phyloP scores from a whole-genome alignment of 2,888 invertebrate genomes.

The Polydesmus complanatus region DNA sequence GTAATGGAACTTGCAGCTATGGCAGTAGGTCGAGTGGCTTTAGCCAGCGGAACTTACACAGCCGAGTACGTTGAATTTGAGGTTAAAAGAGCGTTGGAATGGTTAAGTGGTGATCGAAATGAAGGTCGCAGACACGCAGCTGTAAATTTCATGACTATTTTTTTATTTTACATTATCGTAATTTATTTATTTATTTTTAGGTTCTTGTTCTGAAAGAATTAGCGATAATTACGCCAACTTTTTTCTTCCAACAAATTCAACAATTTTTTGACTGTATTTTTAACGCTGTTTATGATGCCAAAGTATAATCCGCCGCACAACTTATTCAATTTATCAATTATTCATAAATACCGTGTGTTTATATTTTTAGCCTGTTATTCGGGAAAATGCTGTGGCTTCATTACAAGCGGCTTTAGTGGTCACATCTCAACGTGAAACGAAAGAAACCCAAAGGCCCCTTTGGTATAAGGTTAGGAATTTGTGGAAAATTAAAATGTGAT shows the following conservation, averaged over 20 bases:
- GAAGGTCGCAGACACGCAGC: conserved; percentile 86
- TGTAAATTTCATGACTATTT: conserved; percentile 34
- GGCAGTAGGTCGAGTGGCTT: conserved; percentile 82
- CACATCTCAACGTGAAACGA: conserved; percentile 87
- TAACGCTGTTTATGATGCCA: conserved; percentile 78
- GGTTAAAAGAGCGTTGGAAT: conserved; percentile 88
- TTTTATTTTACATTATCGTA: neutral
- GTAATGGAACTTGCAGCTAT: conserved; percentile 94
- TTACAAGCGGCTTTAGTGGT: conserved; percentile 87
- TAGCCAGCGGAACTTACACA: conserved; percentile 68
- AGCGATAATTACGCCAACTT: conserved; percentile 89
- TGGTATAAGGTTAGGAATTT: conserved; percentile 47
- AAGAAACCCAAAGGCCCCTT: conserved; percentile 71
- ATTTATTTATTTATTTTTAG: conserved; percentile 22
- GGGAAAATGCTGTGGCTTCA: conserved; percentile 87
- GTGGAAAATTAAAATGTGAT: too few relatives aligned
- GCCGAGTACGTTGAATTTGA: conserved; percentile 97
- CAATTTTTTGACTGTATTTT: conserved; percentile 88
- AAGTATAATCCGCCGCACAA: conserved; percentile 32
- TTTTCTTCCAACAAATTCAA: conserved; percentile 89
- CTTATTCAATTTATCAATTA: conserved; percentile 1
- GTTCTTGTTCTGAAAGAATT: conserved; percentile 79
- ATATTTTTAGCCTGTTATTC: conserved; percentile 51
- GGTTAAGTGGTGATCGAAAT: conserved; percentile 77
- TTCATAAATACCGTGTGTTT: conserved; percentile 9